phyloP scores from a whole-genome alignment of 1,140 invertebrate species.

The Procambarus clarkii region DNA sequence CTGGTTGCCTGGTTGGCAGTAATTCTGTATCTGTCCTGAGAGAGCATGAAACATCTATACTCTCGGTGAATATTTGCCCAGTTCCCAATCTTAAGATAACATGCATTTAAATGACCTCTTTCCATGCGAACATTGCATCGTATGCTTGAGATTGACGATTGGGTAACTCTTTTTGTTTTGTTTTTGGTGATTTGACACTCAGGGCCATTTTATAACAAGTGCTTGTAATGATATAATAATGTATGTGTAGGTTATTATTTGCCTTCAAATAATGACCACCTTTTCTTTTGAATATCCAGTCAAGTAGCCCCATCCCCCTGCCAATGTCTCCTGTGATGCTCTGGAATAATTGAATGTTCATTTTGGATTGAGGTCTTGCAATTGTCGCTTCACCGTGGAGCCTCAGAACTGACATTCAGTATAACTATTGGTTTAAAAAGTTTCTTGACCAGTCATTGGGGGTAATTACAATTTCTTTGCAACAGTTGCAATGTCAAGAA shows the following conservation, averaged over 20 bases:
- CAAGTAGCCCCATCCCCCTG: neutral
- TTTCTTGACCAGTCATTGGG: neutral
- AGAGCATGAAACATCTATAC: conserved; percentile 11
- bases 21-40: conserved; percentile 32
- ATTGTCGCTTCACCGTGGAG: neutral
- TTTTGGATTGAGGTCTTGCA: conserved; percentile 11
- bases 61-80: conserved; percentile 21
- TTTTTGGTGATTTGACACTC: conserved; percentile 61
- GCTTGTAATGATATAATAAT: conserved; percentile 35
- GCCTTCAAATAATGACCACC: neutral
- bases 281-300: conserved; percentile 18
- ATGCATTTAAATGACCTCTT: neutral
- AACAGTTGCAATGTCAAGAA: neutral
- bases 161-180: conserved; percentile 33
- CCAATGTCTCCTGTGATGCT: conserved; percentile 18
- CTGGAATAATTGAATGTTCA: neutral
- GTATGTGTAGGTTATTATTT: conserved; percentile 11
- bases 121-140: neutral
- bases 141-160: conserved; percentile 16
- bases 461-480: neutral
- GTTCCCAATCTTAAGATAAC: conserved; percentile 30
- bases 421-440: neutral
- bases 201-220: conserved; percentile 63
- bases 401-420: neutral
- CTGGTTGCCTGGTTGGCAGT: conserved; percentile 2